Percentiles rank a stretch among this genome's conserved stretches.
These are phyloP conservation scores for Bovichtus diacanthus DNA, from an alignment of 2,797 vertebrate species.

Conservation along the genomic window DNA sequence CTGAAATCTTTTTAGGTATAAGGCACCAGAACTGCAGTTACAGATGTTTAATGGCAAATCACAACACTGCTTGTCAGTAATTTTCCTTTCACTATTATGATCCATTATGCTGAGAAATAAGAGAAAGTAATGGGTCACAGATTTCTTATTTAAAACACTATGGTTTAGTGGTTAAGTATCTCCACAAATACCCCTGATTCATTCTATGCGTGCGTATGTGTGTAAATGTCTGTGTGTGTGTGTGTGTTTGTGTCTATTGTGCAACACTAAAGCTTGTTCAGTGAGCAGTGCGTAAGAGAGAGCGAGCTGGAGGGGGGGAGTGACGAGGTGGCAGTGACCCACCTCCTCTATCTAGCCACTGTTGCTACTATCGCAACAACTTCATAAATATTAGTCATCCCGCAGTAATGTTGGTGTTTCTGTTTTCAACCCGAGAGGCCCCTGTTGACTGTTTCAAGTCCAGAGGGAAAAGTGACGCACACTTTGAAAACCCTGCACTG, in stretches of 20 bases:
- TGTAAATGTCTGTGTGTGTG: background rate
- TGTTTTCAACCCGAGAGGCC: background rate
- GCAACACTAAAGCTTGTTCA: slow-evolving; percentile 17
- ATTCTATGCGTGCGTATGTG: background rate
- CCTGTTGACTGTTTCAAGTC: background rate
- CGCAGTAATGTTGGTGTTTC: slow-evolving; percentile 33
- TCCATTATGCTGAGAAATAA: slow-evolving; percentile 29
- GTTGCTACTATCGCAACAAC: slow-evolving; percentile 3
- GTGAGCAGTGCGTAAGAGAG: slow-evolving; percentile 23
- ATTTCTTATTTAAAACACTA: background rate
- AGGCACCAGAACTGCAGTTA: background rate
- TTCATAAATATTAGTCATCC: slow-evolving; percentile 62
- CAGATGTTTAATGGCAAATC: background rate
- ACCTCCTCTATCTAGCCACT: background rate
- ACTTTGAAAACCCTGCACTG: background rate
- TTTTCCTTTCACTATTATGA: slow-evolving; percentile 16
- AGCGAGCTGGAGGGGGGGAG: slow-evolving; percentile 8
- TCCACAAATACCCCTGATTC: slow-evolving; percentile 3
- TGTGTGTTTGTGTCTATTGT: slow-evolving; percentile 27
- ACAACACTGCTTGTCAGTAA: slow-evolving; percentile 1
- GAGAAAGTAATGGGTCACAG: slow-evolving; percentile 25
- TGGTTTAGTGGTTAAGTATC: background rate
- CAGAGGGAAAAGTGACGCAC: slow-evolving; percentile 49
- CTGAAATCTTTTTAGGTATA: background rate
- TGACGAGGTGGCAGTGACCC: background rate